Base-by-base conservation (phyloP, 2,113 vertebrate genomes). In the Ailurus styani region DNA sequence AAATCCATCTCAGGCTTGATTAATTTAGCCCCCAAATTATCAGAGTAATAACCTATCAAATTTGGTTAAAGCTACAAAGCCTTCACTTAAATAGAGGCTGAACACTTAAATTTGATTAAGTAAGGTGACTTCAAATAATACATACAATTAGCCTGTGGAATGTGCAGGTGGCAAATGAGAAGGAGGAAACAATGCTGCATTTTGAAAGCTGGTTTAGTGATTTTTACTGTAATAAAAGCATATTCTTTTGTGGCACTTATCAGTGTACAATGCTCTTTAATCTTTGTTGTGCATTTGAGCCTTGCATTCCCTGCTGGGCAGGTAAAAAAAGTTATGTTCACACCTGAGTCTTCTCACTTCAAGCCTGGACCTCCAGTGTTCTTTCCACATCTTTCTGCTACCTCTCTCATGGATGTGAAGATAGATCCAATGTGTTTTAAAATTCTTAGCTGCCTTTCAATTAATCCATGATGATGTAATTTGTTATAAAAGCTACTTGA, bases 161-260 rank as follows among this genome's bases (percentile, higher is more conserved):
- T 98, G 88, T 89, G 93, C 97, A 96, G 97, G 94, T 95, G 95
- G 95, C 94, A 86, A 96, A 98, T 93, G 82, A 97, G 96, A 82
- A 87, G 90, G 68, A 97, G 62, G 86, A 95, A 98, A 93, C 70
- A 81, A 47, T 95, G 60, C 68, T 82, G 34, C 72, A 72, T 91
- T 96, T 73, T 90, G 87, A 92, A 97, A 98, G 98, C 97, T 87
- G 90, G 96, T 98, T 98, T 96, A 97, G 98, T 97, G 42, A 83
- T 90, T 97, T 93, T 90, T 96, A 97, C 96, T 86, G 95, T 95
- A 98, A 98, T 98, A 97, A 72, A 64, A 47, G n/a, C 20, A 66
- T 68, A 11, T 75, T 79, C 42, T 62, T 90, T 84, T 37, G 45
- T 60, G 54, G 81, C 4, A 0, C 6, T 72, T 95, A 91, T 95